A percentile compares a stretch with the other conserved stretches of the same genome.
phyloP scores from a whole-genome alignment of 2,888 invertebrate species.

The Thysanoteuthis rhombus region DNA sequence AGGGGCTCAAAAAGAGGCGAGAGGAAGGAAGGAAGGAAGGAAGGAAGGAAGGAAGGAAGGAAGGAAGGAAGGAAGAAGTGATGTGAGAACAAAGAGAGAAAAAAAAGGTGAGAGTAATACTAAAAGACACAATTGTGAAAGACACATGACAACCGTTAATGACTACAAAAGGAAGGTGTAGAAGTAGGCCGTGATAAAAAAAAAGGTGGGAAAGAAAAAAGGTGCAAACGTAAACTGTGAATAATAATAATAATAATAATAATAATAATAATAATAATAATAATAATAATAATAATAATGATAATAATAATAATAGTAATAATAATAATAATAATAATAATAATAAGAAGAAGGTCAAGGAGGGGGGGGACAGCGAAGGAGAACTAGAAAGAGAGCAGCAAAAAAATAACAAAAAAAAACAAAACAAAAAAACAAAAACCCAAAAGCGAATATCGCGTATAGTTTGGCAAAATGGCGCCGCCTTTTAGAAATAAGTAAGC shows the following conservation, averaged over 20 bases:
- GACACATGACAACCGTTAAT: too few species aligned
- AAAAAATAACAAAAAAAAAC: background rate
- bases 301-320: too few species aligned
- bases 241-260: too few species aligned
- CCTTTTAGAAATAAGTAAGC: background rate
- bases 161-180: too few species aligned
- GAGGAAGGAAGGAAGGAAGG: background rate
- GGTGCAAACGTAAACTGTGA: too few species aligned
- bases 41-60: background rate
- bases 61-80: background rate
- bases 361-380: rapidly evolving
- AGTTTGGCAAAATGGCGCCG: background rate
- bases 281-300: too few species aligned
- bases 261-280: too few species aligned
- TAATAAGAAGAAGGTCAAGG: background rate
- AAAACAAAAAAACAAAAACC: background rate
- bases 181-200: too few species aligned
- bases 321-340: too few species aligned
- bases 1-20: too few species aligned
- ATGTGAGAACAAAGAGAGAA: background rate
- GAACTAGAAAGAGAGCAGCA: background rate
- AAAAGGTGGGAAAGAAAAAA: background rate
- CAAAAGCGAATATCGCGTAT: background rate
- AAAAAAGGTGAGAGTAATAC: background rate
- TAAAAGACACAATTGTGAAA: too few species aligned